Evolutionary conservation across 2,888 invertebrate species (phyloP).

Genomic region (Toxonevra muliebris): DNA sequence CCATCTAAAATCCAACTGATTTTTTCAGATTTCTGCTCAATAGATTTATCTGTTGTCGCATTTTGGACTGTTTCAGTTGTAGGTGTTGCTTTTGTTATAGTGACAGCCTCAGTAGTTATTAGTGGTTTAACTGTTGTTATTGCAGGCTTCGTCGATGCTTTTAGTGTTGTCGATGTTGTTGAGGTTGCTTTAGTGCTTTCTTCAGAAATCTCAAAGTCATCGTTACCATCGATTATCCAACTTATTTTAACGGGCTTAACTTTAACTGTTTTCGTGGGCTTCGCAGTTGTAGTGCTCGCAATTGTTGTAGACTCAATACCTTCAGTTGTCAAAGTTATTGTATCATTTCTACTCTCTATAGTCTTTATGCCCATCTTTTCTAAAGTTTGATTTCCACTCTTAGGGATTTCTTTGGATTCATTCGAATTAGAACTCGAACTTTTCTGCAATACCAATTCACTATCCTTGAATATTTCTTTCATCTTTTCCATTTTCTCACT

Average conservation of each 20-base stretch:
- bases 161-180: slow-evolving; percentile 11
- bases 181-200: slow-evolving; percentile 4
- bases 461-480: slow-evolving; percentile 55
- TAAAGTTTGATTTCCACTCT: slow-evolving; percentile 15
- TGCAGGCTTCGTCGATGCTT: too few species aligned
- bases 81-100: too few species aligned
- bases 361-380: slow-evolving; percentile 35
- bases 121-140: too few species aligned
- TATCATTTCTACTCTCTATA: slow-evolving; percentile 13
- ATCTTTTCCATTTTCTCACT: slow-evolving; percentile 58
- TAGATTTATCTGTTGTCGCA: background rate
- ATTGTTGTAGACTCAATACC: background rate
- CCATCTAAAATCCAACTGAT: too few species aligned
- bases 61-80: slow-evolving; percentile 11
- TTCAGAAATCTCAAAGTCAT: slow-evolving; percentile 9
- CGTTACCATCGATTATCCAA: slow-evolving; percentile 32
- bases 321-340: slow-evolving; percentile 28
- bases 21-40: too few species aligned
- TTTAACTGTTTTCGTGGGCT: background rate
- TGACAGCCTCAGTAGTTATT: too few species aligned
- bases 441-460: slow-evolving; percentile 40
- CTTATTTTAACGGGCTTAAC: slow-evolving; percentile 22
- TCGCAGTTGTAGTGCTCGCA: slow-evolving; percentile 15
- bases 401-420: slow-evolving; percentile 31
- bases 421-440: slow-evolving; percentile 36